Evolutionary conservation across 2,797 vertebrate genomes (phyloP).

Genomic region (Xerus rutilus): DNA sequence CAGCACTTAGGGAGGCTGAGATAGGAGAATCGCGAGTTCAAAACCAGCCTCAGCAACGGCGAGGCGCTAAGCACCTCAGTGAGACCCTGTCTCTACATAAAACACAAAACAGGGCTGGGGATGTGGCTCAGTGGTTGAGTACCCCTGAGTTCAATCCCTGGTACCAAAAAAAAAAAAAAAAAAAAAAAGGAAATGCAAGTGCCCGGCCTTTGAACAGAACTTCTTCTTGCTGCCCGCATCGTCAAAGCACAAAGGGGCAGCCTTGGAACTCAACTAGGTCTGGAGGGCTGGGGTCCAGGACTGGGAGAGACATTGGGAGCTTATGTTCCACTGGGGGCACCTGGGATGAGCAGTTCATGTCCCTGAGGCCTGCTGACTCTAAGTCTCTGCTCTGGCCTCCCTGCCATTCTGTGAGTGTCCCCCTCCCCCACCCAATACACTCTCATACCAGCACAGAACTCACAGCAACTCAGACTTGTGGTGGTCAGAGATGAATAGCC

Average conservation of each 20-base stretch:
- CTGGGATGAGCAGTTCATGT: background rate
- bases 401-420: background rate
- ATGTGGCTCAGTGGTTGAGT: no score
- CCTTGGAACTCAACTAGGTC: background rate
- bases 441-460: background rate
- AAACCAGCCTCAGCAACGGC: no score
- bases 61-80: no score
- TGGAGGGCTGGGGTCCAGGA: background rate
- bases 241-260: background rate
- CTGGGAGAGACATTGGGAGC: background rate
- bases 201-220: background rate
- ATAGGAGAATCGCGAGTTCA: no score
- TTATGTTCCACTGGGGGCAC: no score
- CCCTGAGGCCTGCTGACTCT: background rate
- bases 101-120: no score
- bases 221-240: background rate
- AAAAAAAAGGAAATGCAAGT: background rate
- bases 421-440: background rate
- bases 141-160: no score
- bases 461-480: background rate
- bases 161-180: background rate
- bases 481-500: background rate
- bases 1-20: no score
- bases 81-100: no score
- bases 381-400: background rate